Evolutionary conservation across 2,888 invertebrate species (phyloP), one percentile per base, ranked within the genome.

Genomic region (Cybosia mesomella): DNA sequence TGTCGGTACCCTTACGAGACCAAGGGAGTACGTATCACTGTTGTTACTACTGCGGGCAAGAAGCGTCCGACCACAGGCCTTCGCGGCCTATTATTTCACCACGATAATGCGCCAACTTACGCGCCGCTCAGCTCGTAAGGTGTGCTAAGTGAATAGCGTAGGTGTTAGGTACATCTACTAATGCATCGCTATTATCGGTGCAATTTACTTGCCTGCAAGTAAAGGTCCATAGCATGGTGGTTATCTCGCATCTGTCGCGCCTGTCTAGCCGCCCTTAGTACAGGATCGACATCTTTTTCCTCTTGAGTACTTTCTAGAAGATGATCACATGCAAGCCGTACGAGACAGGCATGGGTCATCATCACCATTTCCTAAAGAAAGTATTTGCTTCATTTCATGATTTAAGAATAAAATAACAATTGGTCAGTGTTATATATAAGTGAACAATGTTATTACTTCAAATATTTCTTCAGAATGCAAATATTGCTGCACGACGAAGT

Each of bases 211-310:
- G 91, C 94, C 86, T 91, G 89, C 57, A 93, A 75, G 74, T 89
- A 93, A 11, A 94, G 87, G 10, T 91, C 89, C 36, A 83, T 75
- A 11, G 95, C 92, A 71, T 94, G 94, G 0, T 80, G 43, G 0
- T 75, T 79, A 63, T 94, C 92, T 66, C 92, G 92, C 80, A 93
- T 85, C 36, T 93, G 93, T 1, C 92, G 83, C 0, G 94, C 92
- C 24, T 93, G 91, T 53, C 94, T 82, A 0, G 95, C 95, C 0
- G 94, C 92, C 11, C 85, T 83, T 2, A 91, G 73, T 0, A 74
- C 77, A 0, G 86, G 81, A 7, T 89, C 84, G 2, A 80, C 1
- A 1, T 80, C 79, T 2, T 61, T 74, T 4, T 54, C 57, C 9
- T 71, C 75, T 10, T 86, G 86, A 0, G 58, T 59, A 0, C 76